Base-by-base conservation (phyloP, 2,797 vertebrate species). In the Pseudopleuronectes americanus region DNA sequence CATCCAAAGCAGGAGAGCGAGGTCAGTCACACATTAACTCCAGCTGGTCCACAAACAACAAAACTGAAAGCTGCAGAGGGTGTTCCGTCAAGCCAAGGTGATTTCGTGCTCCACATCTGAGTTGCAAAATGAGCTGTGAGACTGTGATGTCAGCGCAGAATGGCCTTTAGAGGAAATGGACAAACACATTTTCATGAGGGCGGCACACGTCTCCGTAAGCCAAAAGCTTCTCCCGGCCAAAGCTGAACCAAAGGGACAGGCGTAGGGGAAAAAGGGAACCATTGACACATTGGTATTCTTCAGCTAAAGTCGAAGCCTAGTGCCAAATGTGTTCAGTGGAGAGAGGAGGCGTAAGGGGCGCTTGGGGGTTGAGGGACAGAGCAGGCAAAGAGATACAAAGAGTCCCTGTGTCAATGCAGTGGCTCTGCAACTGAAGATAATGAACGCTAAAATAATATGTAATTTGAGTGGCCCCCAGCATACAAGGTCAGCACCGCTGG, bases 251-350 rank as follows among this genome's bases (percentile, higher is more conserved):
- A 85, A 69, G 69, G 74, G 82, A 87, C 67, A 81, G 76, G 76
- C 71, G 62, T 54, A 16, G 80, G 81, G 64, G 66, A 74, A 74
- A 79, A 92, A 89, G 72, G 81, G 80, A 89, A 76, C 81, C 84
- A 88, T 85, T 91, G 89, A 93, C 86, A 89, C 79, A 63, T 45
- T 77, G 84, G 85, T 90, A 90, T 89, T 91, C 89, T 90, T 86
- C 58, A 76, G 84, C 85, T 79, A 90, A 87, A 87, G 88, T 73
- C 71, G 85, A 89, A 88, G 76, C 69, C 75, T 47, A 68, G 79
- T 8, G 84, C 91, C 86, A 92, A 92, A 88, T 76, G 86, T 81
- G 84, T 72, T 88, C 79, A 83, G 85, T 56, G 64, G 82, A 85
- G 72, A 88, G 66, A 38, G 79, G 76, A 79, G 80, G 78, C 14